These are phyloP conservation scores for Thrips palmi DNA, from an alignment of 1,140 invertebrate genomes.

Conservation along the genomic window DNA sequence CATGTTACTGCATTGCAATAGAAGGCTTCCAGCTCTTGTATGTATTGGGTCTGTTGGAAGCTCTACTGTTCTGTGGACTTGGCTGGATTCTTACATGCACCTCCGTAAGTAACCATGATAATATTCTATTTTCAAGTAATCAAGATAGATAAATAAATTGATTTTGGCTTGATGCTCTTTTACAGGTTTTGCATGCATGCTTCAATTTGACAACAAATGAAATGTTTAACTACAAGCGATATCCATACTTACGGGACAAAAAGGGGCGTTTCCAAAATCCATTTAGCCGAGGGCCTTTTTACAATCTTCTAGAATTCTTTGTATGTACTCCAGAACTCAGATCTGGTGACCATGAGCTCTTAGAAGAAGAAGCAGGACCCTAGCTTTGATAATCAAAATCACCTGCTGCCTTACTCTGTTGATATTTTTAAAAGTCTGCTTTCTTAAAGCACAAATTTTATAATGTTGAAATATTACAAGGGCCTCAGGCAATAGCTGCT, in stretches of 20 bases:
- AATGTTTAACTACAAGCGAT: constrained; percentile 82
- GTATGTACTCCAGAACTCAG: constrained; percentile 49
- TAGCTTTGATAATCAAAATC: too few species aligned
- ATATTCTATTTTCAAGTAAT: background rate
- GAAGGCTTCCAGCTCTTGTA: constrained; percentile 72
- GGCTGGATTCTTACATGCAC: constrained; percentile 75
- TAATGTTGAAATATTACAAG: too few species aligned
- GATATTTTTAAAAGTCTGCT: too few species aligned
- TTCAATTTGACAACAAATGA: constrained; percentile 89
- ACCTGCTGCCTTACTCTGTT: too few species aligned
- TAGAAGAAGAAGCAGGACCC: too few species aligned
- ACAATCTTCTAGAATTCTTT: constrained; percentile 80
- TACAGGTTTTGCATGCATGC: constrained; percentile 64
- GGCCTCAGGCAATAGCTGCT: too few species aligned
- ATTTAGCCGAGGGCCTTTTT: constrained; percentile 64
- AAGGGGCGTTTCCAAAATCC: constrained; percentile 75
- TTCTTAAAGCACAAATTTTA: too few species aligned
- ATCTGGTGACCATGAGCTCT: constrained; percentile 14
- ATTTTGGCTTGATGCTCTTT: constrained; percentile 14
- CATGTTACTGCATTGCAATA: constrained; percentile 65
- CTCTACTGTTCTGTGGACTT: constrained; percentile 61
- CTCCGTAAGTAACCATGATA: constrained; percentile 43
- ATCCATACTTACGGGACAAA: constrained; percentile 71
- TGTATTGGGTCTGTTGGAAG: constrained; percentile 59
- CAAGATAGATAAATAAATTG: background rate